Evolutionary conservation across 2,113 vertebrate genomes (phyloP).

Genomic region (Acrocephalus kingi): DNA sequence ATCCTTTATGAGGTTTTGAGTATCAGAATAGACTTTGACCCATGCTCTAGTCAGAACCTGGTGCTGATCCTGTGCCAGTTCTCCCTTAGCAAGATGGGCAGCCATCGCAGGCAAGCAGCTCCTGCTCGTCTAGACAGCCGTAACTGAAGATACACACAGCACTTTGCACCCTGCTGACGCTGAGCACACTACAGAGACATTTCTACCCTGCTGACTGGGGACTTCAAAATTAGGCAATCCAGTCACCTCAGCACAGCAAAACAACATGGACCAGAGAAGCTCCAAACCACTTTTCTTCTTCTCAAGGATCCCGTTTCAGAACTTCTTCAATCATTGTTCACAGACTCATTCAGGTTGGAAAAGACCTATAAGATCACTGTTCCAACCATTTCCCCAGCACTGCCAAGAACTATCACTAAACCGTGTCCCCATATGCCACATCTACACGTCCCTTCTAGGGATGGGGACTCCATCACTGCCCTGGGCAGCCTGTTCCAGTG

Average conservation of each 20-base stretch:
- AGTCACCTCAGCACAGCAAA: not conserved
- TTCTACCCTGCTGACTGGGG: not conserved
- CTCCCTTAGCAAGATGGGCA: not conserved
- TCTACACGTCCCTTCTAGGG: fast-evolving
- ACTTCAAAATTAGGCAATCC: not conserved
- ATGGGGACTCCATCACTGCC: not conserved
- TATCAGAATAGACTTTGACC: slow-evolving; percentile 40
- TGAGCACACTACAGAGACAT: not conserved
- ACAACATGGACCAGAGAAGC: not conserved
- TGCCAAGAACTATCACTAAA: not conserved
- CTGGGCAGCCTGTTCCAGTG: not conserved
- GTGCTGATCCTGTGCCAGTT: not conserved
- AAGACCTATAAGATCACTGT: not conserved
- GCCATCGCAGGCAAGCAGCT: not conserved
- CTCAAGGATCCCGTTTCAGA: not conserved
- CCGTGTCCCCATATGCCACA: not conserved
- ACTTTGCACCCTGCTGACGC: not conserved
- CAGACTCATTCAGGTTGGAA: not conserved
- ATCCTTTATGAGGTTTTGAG: not conserved
- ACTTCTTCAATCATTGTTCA: not conserved
- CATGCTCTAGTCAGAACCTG: not conserved
- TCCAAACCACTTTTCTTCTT: not conserved
- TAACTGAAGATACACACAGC: not conserved
- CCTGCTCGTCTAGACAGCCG: not conserved
- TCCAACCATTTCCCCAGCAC: not conserved